Evolutionary conservation across 1,140 invertebrate genomes (phyloP), one percentile per base, ranked within the genome.

Genomic region (Macrotrachela quadricornifera): DNA sequence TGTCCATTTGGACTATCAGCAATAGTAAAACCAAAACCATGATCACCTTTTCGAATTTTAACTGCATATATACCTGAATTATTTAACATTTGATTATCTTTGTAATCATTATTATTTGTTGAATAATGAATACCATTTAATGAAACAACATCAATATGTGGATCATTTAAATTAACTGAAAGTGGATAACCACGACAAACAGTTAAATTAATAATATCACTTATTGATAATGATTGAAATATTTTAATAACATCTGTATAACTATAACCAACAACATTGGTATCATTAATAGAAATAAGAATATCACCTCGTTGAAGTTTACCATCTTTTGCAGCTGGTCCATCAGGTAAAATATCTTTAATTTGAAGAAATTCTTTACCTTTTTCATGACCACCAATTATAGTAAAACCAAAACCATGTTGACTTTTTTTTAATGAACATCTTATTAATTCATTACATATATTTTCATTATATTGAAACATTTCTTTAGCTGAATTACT

Each of bases 121-220:
- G 8, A 30, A 30, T 30, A 8, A 30, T 30, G 21, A 30, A 30
- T 30, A 30, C 21, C 21, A 30, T 30, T 30, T 30, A 86, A 91
- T 4, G 86, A 92, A 11, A 94, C 80, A 51, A 92, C 87, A 67
- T 91, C 82, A 0, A 82, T 92, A 64, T 94, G 91, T 0, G 88
- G 88, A 72, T 96, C 90, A 63, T 90, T 85, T 0, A 87, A 87
- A 71, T 96, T 88, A 65, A 95, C 91, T 2, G 87, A 82, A 44
- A 96, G 71, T 0, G 84, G 80, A 69, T 97, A 96, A 30, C 91
- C 91, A 54, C 90, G 77, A 63, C 91, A 95, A 0, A 95, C 80
- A 69, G 92, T 83, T 47, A 96, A 69, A 10, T 77, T 75, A 12
- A 95, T 90, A 18, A 80, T 80, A 60, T 92, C 84, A 2, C 86